Conservation (phyloP, 2,888 invertebrate genomes). For the Rhaphigaster nebulosa region DNA sequence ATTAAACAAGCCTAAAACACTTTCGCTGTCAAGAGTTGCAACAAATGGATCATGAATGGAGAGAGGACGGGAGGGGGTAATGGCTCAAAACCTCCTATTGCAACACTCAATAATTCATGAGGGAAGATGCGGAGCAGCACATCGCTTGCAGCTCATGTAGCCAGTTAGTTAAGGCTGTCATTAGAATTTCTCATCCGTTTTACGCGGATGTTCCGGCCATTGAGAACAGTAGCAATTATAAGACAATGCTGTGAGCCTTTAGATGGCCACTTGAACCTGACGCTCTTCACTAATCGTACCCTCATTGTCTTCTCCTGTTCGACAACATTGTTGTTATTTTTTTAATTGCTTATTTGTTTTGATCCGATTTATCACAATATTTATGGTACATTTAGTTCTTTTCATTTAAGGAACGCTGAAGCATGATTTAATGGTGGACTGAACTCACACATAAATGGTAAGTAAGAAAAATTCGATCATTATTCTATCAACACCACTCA, state of each 20-base stretch:
- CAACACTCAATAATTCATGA: constrained; percentile 28
- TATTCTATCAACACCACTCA: no score
- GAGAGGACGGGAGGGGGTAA: not conserved
- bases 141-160: not conserved
- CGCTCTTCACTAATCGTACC: not conserved
- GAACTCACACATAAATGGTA: not conserved
- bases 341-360: not conserved
- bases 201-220: not conserved
- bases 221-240: not conserved
- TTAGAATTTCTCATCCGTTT: constrained; percentile 13
- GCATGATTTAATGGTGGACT: not conserved
- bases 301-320: not conserved
- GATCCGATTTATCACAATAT: not conserved
- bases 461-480: not conserved
- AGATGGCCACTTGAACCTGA: not conserved
- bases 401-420: not conserved
- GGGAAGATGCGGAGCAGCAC: not conserved
- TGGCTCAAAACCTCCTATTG: not conserved
- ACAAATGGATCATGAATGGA: not conserved
- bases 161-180: not conserved
- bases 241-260: constrained; percentile 7
- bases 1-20: not conserved
- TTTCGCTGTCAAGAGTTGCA: no score
- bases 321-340: not conserved
- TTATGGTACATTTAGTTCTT: not conserved